Base-by-base conservation (phyloP, 2,888 invertebrate species). In the Diarsia rubi region DNA sequence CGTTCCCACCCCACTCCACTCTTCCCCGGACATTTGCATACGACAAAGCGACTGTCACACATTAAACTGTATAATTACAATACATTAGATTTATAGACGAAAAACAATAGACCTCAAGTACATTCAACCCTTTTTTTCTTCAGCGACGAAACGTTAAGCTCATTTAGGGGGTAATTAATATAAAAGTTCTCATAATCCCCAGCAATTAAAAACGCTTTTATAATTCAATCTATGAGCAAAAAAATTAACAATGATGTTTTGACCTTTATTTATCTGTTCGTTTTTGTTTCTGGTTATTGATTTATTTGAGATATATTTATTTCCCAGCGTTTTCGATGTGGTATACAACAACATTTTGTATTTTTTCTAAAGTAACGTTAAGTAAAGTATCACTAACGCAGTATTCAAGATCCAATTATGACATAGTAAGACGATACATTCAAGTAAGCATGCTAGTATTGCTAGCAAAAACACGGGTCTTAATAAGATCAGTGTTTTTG, bases 111-210 rank as follows among this genome's bases (percentile, higher is more conserved):
- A 81, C 81, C 88, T 91, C 87, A 88, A 94, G 91, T 88, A 88
- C 90, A 73, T 90, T 92, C 88, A 93, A 95, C 94, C 94, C 95
- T 93, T 94, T 94, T 94, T 93, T 93, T 94, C 54, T 63, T 24
- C 54, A 65, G 90, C 90, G 91, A 90, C 92, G 92, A 93, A 91
- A 90, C 89, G 91, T 91, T 88, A 83, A 91, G 93, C 94, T 95
- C 96, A 95, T 96, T 96, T 95, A 94, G 88, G 88, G 93, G 93
- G 93, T 96, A 96, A 96, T 96, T 96, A 95, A 95, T 93, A 94
- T 91, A 90, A 90, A 91, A 92, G 94, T 95, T 96, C 95, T 93
- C 95, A 94, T 96, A 94, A 94, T 94, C 91, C 89, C 85, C 78
- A 84, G 89, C 94, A 95, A 95, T 95, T 95, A 95, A 94, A 94